These are phyloP conservation scores for Drosophila triauraria DNA, from an alignment of 1,140 invertebrate species.

Conservation along the genomic window DNA sequence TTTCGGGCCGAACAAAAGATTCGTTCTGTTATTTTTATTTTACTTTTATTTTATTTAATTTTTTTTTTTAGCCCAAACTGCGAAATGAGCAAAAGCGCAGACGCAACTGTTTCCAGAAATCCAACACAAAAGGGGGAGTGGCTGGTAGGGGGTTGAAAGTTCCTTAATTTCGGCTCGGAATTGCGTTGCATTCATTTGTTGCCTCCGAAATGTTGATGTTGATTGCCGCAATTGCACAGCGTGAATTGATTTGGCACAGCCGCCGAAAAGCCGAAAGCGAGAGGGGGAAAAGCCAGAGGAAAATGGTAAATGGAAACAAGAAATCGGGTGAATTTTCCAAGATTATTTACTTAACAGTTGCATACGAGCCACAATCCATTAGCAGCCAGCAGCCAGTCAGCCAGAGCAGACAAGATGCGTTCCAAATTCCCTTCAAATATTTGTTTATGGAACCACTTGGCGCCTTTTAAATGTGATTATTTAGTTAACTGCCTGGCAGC, in stretches of 20 bases:
- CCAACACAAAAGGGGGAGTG: constrained; percentile 7
- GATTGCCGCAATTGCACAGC: constrained; percentile 63
- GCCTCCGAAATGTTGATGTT: constrained; percentile 18
- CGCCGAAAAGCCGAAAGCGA: constrained; percentile 7
- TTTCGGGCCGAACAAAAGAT: constrained; percentile 61
- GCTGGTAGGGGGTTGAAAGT: constrained; percentile 16
- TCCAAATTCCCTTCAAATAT: constrained; percentile 68
- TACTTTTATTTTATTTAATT: constrained; percentile 6
- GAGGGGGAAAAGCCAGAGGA: neutral
- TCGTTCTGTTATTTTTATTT: constrained; percentile 41
- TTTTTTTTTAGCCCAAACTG: constrained; percentile 37
- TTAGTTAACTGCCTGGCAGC: constrained; percentile 64
- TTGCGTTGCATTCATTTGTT: constrained; percentile 35
- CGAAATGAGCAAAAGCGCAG: constrained; percentile 73
- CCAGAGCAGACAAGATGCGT: constrained; percentile 32
- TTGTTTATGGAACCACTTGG: constrained; percentile 84
- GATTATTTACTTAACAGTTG: constrained; percentile 65
- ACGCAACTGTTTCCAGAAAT: constrained; percentile 71
- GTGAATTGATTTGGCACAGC: constrained; percentile 74
- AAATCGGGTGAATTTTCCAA: constrained; percentile 36
- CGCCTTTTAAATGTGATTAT: constrained; percentile 85
- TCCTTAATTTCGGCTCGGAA: constrained; percentile 17
- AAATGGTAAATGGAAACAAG: neutral
- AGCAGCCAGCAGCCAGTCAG: constrained; percentile 21
- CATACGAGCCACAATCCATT: constrained; percentile 47